phyloP scores from a whole-genome alignment of 2,797 vertebrate genomes.

The Borostomias antarcticus region DNA sequence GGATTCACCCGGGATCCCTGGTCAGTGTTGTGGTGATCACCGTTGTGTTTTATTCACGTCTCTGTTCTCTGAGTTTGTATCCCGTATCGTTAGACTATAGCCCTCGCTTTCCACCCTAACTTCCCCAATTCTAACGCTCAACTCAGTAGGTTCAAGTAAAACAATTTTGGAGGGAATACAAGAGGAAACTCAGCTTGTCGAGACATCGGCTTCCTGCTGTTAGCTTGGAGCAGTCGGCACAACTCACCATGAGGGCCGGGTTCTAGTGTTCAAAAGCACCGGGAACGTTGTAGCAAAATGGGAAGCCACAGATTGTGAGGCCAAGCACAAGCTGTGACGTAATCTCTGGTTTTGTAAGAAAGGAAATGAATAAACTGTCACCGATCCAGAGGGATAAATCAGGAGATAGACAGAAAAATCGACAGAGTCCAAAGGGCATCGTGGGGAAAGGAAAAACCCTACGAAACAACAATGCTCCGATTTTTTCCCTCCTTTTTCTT shows the following conservation, averaged over 20 bases:
- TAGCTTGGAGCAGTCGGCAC: slow-evolving; percentile 40
- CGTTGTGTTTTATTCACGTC: too few relatives aligned
- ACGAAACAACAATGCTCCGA: slow-evolving; percentile 15
- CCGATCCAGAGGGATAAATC: slow-evolving; percentile 46
- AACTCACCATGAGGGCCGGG: slow-evolving; percentile 47
- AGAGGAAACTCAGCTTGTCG: slow-evolving; percentile 27
- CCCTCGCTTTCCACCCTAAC: too few relatives aligned
- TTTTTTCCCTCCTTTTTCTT: slow-evolving; percentile 12
- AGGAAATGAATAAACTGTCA: slow-evolving; percentile 46
- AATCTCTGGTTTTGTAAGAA: slow-evolving; percentile 47
- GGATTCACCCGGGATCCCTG: too few relatives aligned
- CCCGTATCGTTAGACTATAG: too few relatives aligned
- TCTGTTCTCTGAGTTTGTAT: too few relatives aligned
- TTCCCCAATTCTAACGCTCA: too few relatives aligned
- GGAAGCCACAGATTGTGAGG: slow-evolving; percentile 41
- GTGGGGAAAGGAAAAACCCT: neutral
- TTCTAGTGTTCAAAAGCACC: slow-evolving; percentile 36
- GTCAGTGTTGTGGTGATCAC: too few relatives aligned
- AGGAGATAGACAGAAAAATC: slow-evolving; percentile 47
- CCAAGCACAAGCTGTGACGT: slow-evolving; percentile 33
- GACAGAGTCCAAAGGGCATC: slow-evolving; percentile 46
- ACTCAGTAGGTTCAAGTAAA: neutral
- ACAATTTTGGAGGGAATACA: neutral
- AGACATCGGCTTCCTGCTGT: slow-evolving; percentile 42
- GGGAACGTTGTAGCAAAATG: slow-evolving; percentile 23